Base-by-base conservation (phyloP, 2,113 vertebrate genomes). In the Lonchura striata region DNA sequence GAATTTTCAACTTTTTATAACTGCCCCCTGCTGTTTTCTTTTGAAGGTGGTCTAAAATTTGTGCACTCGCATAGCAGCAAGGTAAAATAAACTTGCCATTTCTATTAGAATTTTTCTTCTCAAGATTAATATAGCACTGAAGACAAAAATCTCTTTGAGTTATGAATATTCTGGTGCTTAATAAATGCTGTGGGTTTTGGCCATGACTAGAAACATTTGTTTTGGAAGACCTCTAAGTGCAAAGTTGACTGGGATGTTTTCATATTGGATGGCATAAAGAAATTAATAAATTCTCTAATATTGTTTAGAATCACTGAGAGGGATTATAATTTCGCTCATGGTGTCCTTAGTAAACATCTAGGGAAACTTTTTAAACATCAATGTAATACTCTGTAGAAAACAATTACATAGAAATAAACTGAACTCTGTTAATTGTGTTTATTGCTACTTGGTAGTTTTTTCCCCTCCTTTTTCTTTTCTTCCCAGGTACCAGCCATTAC, bases 401-500 rank as follows among this genome's bases (percentile, higher is more conserved):
- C 14, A 47, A 15, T 66, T 81, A n/a, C 19, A 41, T 22, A 76
- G 57, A 68, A 93, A 44, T 65, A 61, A 94, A 70, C 7, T 8
- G 44, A 92, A 9, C 52, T 90, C 8, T 39, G 5, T 71, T 82
- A 16, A 28, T 74, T 47, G 12, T 4, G 11, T 33, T 74, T 60
- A 31, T 50, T 63, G 20, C 46, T 70, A 14, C 20, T 76, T 37
- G 17, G 8, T 72, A 54, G 6, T 56, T 52, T 54, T 72, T 28
- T 1, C 2, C 2, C 2, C 2, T 4, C 6, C 0, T 9, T 23
- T 50, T 83, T 47, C 3, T 31, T 18, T 4, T 4, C 5, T 22
- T 30, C 13, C 10, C 33, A 99, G 99, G 99, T 99, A 64, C 99
- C 99, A 65, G 99, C 99, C 66, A 98, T 99, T 92, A 99, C 99